A percentile compares a stretch with the other conserved stretches of the same genome.
Conservation (phyloP, 2,113 vertebrate genomes). For the Ivindomyrus marchei region DNA sequence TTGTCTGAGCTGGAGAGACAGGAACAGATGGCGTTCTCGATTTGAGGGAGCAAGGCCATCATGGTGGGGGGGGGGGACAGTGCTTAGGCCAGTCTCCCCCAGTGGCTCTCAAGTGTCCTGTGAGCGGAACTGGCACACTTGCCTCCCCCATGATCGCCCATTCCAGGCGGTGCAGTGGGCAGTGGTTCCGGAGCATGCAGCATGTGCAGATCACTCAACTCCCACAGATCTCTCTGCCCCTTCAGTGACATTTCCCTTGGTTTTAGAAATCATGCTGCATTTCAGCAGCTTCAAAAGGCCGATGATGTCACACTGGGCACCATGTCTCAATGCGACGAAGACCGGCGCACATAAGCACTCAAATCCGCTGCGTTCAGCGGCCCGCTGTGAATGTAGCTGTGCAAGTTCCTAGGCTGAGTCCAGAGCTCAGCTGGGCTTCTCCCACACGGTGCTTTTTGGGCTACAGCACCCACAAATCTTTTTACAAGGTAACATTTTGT, state of each 20-base stretch:
- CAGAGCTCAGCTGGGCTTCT: neutral
- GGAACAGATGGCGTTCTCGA: slow-evolving; percentile 23
- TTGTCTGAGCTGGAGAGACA: slow-evolving; percentile 33
- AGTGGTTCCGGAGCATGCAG: neutral
- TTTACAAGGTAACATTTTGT: neutral
- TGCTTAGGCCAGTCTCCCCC: neutral
- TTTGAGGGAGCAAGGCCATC: slow-evolving; percentile 36
- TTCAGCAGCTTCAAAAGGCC: neutral
- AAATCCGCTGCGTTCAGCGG: neutral
- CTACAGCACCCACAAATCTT: neutral
- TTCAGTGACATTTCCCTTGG: neutral
- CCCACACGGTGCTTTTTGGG: neutral
- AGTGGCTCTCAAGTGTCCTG: neutral
- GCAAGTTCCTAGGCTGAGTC: neutral
- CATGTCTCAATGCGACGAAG: too few species aligned
- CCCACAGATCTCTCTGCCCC: neutral
- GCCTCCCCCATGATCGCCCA: neutral
- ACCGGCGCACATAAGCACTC: neutral
- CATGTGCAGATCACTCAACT: neutral
- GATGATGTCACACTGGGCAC: neutral
- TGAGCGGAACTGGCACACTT: neutral
- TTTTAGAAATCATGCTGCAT: neutral
- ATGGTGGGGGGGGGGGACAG: neutral
- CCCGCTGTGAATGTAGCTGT: neutral
- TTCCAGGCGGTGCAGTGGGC: neutral